Evolutionary conservation across 1,140 invertebrate genomes (phyloP), one percentile per base, ranked within the genome.

Genomic region (Drosophila lacteicornis): DNA sequence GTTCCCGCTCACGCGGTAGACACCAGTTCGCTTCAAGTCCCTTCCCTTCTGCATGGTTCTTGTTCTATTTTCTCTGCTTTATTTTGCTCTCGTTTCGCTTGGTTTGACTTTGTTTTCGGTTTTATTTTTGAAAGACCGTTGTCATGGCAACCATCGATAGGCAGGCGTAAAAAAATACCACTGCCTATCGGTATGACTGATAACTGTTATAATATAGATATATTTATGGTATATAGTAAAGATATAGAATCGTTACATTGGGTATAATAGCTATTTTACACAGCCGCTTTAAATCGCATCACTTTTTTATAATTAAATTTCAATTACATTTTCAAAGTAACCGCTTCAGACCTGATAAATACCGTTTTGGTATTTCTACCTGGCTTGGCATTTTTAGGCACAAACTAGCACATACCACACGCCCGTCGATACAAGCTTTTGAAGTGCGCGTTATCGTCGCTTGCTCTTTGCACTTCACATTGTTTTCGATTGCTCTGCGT

Each of bases 1-100:
- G 15, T 93, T 92, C 25, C 94, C 93, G 33, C 76, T 91, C 25
- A 94, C 91, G 12, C 91, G 91, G 67, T 94, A 94, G 47, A 85
- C 92, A 4, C 92, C 93, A 0, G 94, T 86, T n/a, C 77, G 80
- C 55, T 93, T 86, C 91, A 93, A 75, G 45, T 62, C 80, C 85
- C 93, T 43, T 58, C 61, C 71, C 77, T 92, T 74, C 68, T 88
- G 53, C 84, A 92, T 91, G 42, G 61, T 62, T n/a, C 1, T 12
- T 13, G 4, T 27, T 3, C 55, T 40, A 6, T 30, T 40, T 22
- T 45, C 8, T 36, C 33, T 36, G 33, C 0, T 49, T 59, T 22
- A 2, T 25, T n/a, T 42, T 49, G 33, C 4, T 25, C 47, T 53
- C 63, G 11, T 36, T 38, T 22, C 57, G 46, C 50, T 51, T 51